Conservation (phyloP, 2,888 invertebrate genomes). For the Pegoplata infirma region DNA sequence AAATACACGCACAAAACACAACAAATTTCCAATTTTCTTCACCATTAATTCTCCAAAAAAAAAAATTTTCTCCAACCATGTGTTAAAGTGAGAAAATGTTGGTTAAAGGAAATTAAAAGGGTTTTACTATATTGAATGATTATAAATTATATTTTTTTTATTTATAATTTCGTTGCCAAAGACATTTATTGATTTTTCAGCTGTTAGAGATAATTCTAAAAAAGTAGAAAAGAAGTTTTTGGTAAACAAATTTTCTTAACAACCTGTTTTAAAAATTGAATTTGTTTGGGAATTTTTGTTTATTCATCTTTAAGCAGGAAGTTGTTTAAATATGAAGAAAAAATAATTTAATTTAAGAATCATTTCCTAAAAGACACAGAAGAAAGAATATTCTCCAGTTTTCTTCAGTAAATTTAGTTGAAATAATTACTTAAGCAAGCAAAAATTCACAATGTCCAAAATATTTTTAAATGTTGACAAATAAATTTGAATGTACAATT, state of each 20-base stretch:
- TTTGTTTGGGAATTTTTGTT: background rate
- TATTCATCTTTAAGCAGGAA: background rate
- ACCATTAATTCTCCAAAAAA: constrained; percentile 40
- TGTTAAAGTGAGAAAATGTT: constrained; percentile 45
- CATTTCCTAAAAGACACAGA: too few species aligned
- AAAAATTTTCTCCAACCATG: constrained; percentile 7
- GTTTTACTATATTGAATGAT: background rate
- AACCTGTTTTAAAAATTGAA: constrained; percentile 22
- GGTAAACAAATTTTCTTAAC: background rate
- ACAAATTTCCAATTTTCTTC: constrained; percentile 24
- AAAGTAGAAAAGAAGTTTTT: too few species aligned
- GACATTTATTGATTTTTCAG: constrained; percentile 37
- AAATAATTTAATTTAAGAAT: background rate
- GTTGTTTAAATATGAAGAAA: background rate
- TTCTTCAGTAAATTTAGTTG: too few species aligned
- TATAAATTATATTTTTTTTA: constrained; percentile 11
- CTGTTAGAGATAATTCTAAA: constrained; percentile 20
- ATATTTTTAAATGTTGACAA: too few species aligned
- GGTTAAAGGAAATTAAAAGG: background rate
- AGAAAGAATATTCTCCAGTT: too few species aligned
- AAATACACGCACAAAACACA: background rate
- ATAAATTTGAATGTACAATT: too few species aligned
- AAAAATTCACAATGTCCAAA: too few species aligned
- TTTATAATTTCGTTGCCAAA: too few species aligned
- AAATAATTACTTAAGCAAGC: too few species aligned